These are phyloP conservation scores for Callithrix jacchus DNA, from an alignment of 2,113 vertebrate species.

Conservation along the genomic window DNA sequence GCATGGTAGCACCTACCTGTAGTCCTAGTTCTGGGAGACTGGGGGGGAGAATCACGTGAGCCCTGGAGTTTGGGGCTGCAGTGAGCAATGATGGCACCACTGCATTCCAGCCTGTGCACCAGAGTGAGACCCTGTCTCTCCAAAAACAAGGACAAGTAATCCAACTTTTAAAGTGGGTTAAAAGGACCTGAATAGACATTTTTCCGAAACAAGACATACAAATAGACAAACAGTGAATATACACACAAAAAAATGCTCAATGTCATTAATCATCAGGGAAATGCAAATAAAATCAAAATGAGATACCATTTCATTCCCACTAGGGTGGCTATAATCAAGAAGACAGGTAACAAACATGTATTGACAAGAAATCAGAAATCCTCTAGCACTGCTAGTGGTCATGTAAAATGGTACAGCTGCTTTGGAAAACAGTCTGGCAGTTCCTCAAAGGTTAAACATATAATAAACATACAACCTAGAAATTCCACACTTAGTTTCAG, in stretches of 20 bases:
- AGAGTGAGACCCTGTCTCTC: too few species aligned
- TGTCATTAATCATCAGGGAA: neutral
- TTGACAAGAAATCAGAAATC: neutral
- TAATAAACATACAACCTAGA: neutral
- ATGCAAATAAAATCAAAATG: conserved; percentile 14
- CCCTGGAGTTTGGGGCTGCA: too few species aligned
- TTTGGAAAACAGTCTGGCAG: neutral
- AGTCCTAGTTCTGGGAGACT: too few species aligned
- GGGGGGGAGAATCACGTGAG: too few species aligned
- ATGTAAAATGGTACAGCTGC: neutral
- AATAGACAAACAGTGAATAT: conserved; percentile 4
- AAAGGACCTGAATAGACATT: conserved; percentile 17
- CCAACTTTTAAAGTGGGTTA: neutral
- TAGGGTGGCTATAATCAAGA: neutral
- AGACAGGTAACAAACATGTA: neutral
- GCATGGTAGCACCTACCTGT: too few species aligned
- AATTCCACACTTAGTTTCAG: conserved; percentile 15
- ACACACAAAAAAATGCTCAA: neutral
- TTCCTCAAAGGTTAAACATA: neutral
- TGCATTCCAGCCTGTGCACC: too few species aligned
- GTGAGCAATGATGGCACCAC: too few species aligned
- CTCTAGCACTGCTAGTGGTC: neutral
- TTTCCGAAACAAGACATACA: neutral
- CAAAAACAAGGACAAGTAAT: neutral
- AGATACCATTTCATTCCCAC: neutral